Conservation (phyloP, 1,140 invertebrate species). For the Catajapyx aquilonaris region DNA sequence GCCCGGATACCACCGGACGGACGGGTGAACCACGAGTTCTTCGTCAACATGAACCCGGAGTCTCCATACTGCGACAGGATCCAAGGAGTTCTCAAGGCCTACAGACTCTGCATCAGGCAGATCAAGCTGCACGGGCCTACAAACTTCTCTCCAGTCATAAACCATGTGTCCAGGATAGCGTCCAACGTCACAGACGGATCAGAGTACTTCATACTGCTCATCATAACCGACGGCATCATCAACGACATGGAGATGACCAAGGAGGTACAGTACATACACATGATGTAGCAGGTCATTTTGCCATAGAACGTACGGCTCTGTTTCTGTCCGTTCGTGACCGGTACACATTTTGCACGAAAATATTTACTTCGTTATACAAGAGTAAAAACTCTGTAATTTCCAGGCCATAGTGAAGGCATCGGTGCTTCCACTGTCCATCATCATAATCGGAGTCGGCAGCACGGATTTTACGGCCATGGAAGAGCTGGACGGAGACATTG, state of each 20-base stretch:
- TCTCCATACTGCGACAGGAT: slow-evolving; percentile 32
- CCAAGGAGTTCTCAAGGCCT: slow-evolving; percentile 18
- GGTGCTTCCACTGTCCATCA: too few species aligned
- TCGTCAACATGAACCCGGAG: slow-evolving; percentile 30
- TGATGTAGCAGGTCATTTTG: too few species aligned
- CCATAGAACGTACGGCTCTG: too few species aligned
- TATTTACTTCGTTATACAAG: too few species aligned
- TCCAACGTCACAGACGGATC: slow-evolving; percentile 23
- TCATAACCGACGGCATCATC: slow-evolving; percentile 45
- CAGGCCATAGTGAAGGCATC: too few species aligned
- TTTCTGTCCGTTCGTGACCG: too few species aligned
- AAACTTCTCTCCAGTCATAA: slow-evolving; percentile 40
- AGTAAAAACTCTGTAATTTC: too few species aligned
- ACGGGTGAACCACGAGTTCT: slow-evolving; percentile 32
- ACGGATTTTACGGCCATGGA: too few species aligned
- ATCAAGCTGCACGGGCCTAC: slow-evolving; percentile 42
- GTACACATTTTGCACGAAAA: too few species aligned
- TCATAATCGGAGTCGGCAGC: too few species aligned
- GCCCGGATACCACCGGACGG: slow-evolving; percentile 29
- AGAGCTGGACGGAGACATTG: too few species aligned
- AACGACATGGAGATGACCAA: slow-evolving; percentile 40
- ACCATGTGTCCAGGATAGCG: slow-evolving; percentile 30
- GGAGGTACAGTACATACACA: slow-evolving; percentile 21
- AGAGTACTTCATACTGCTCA: slow-evolving; percentile 39
- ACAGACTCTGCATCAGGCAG: slow-evolving; percentile 22